Evolutionary conservation across 2,888 invertebrate species (phyloP).

Genomic region (Cepaea hortensis): DNA sequence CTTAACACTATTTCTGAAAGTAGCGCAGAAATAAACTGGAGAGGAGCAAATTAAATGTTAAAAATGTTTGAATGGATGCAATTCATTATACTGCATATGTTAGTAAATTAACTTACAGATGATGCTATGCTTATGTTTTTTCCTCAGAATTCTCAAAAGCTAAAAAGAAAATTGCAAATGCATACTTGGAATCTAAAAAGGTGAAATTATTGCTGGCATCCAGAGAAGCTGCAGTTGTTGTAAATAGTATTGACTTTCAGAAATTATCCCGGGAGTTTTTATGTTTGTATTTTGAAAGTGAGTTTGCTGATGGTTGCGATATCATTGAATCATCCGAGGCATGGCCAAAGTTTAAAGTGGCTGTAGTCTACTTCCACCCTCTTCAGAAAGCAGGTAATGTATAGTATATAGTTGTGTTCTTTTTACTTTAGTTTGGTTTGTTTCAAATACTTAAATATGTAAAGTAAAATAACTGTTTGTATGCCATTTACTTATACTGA

Average conservation of each 20-base stretch:
- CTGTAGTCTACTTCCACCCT: slow-evolving; percentile 11
- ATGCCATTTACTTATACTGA: background rate
- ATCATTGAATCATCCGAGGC: slow-evolving; percentile 13
- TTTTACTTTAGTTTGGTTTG: background rate
- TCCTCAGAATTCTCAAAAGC: slow-evolving; percentile 17
- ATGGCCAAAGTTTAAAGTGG: slow-evolving; percentile 16
- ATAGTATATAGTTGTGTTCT: background rate
- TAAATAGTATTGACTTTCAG: slow-evolving; percentile 17
- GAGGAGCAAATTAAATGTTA: too few species aligned
- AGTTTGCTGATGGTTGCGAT: slow-evolving; percentile 31
- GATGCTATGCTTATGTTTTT: background rate
- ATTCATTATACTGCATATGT: too few species aligned
- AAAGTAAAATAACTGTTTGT: background rate
- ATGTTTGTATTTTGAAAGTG: slow-evolving; percentile 31
- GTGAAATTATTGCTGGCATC: background rate
- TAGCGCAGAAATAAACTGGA: too few species aligned
- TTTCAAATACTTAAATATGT: background rate
- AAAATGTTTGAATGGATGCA: too few species aligned
- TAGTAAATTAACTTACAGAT: background rate
- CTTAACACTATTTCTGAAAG: too few species aligned
- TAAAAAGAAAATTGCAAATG: background rate
- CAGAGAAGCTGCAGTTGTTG: slow-evolving; percentile 29
- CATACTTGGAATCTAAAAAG: background rate
- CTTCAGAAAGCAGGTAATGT: background rate
- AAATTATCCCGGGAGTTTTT: slow-evolving; percentile 33